Base-by-base conservation (phyloP, 2,113 vertebrate species). In the Enhydra lutris region DNA sequence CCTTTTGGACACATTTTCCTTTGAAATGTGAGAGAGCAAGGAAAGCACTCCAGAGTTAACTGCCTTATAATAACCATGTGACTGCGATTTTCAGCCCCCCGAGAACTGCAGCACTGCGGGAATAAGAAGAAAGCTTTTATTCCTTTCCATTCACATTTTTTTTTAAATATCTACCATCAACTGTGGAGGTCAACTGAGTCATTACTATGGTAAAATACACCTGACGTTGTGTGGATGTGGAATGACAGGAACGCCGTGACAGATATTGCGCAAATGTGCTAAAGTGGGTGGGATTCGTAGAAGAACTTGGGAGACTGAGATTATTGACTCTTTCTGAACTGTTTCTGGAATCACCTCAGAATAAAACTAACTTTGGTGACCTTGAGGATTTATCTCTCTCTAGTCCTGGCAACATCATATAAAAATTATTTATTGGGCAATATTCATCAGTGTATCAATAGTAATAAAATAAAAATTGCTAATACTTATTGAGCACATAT, bases 11-110 rank as follows among this genome's bases (percentile, higher is more conserved):
- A 76, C 3, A 7, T 79, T 55, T 63, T 24, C 83, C 93, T 97
- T 92, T 96, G 96, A 98, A 94, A 91, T 26, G 34, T 31, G 50
- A 93, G 82, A 88, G 17, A 83, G 39, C 92, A 21, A 94, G 36
- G 81, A 93, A 81, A 90, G 63, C 52, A 45, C 55, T 42, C 52
- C 82, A 88, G 94, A 34, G 78, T 88, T 69, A 15, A 91, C 36
- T 93, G 73, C 88, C 55, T 96, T 85, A 15, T 94, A 78, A 85
- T 85, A 80, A 81, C 91, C 67, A 42, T 6, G 36, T 3, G 36
- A 93, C 17, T n/a, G 59, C 11, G 9, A 85, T 67, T 86, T 82
- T 91, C 78, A 76, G 63, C 24, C 23, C 57, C 57, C 73, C 20
- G 17, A 26, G 63, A 76, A 36, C 8, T 34, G n/a, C 26, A 69